Percentiles rank a stretch among this genome's conserved stretches.
Evolutionary conservation across 2,888 invertebrate species (phyloP).

Genomic region (Acronicta psi): DNA sequence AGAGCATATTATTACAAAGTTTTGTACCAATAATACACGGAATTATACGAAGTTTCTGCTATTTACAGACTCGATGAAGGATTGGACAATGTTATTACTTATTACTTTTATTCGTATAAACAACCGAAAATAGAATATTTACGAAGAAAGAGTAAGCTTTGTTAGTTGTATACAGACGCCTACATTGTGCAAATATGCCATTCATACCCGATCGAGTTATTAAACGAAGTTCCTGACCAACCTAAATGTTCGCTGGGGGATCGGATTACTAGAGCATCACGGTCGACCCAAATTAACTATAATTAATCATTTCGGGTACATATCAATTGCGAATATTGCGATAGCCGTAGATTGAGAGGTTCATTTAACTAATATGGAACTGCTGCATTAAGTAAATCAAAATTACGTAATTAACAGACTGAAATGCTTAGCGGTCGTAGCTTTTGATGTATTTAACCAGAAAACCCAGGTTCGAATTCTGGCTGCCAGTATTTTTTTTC

Average conservation of each 20-base stretch:
- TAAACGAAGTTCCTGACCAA: constrained; percentile 58
- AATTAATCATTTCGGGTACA: constrained; percentile 79
- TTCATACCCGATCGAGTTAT: constrained; percentile 53
- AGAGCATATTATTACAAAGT: background rate
- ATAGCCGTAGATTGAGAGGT: constrained; percentile 65
- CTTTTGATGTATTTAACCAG: no score
- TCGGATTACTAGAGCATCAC: constrained; percentile 69
- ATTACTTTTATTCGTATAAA: constrained; percentile 12
- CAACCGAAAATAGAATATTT: constrained; percentile 13
- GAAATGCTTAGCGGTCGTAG: no score
- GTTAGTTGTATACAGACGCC: constrained; percentile 22
- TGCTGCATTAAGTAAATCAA: background rate
- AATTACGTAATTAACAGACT: background rate
- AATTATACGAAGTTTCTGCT: background rate
- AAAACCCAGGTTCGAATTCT: no score
- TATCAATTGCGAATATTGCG: constrained; percentile 59
- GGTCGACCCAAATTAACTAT: constrained; percentile 75
- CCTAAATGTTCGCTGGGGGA: constrained; percentile 60
- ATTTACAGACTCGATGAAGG: constrained; percentile 11
- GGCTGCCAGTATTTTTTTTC: no score
- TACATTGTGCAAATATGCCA: constrained; percentile 29
- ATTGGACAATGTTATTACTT: constrained; percentile 6
- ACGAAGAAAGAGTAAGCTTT: constrained; percentile 25
- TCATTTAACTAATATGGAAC: constrained; percentile 17
- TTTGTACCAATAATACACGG: no score